A percentile compares a stretch with the other conserved stretches of the same genome.
Conservation (phyloP, 2,113 vertebrate genomes). For the Tor tambroides region DNA sequence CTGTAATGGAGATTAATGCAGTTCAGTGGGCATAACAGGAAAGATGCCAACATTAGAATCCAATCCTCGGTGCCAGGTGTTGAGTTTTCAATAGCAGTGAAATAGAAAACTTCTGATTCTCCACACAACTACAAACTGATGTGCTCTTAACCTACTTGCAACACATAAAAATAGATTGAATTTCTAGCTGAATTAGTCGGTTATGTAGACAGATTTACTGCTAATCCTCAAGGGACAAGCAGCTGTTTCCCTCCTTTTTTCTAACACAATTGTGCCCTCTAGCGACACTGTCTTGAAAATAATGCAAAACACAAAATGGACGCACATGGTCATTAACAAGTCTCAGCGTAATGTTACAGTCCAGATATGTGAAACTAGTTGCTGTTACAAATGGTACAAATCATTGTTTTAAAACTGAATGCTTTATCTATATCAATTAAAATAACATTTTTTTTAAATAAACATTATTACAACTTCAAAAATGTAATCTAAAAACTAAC, state of each 20-base stretch:
- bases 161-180: constrained; percentile 15
- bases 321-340: neutral
- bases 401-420: neutral
- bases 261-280: constrained; percentile 25
- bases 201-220: constrained; percentile 1
- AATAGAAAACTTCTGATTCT: neutral
- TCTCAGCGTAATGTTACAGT: neutral
- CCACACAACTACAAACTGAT: neutral
- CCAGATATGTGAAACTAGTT: neutral
- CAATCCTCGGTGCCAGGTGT: neutral
- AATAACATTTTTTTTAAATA: too few species aligned
- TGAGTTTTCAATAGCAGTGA: neutral
- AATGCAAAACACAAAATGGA: neutral
- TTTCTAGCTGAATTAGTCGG: constrained; percentile 22
- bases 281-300: constrained; percentile 1
- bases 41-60: neutral
- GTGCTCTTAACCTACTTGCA: constrained; percentile 17
- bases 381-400: neutral
- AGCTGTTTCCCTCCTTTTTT: neutral
- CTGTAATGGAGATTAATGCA: constrained; percentile 12
- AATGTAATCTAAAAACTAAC: too few species aligned
- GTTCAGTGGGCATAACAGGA: neutral
- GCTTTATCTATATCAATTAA: neutral
- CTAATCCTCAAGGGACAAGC: constrained; percentile 1
- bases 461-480: too few species aligned